Conservation (phyloP, 2,888 invertebrate genomes). For the Patella ulyssiponensis region DNA sequence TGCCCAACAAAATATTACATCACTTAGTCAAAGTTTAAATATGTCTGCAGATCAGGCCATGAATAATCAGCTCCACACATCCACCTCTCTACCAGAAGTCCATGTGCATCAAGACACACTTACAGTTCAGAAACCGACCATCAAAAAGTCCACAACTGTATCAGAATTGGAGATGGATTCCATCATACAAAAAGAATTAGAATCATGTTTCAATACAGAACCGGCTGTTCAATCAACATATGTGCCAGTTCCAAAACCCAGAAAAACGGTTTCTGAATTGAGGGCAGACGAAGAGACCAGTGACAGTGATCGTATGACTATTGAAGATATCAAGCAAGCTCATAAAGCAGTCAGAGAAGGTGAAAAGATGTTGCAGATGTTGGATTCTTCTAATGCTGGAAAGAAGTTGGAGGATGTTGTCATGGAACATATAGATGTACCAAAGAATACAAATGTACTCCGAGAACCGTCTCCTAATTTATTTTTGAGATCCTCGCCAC, state of each 20-base stretch:
- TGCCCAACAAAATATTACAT: constrained; percentile 24
- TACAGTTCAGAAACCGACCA: constrained; percentile 35
- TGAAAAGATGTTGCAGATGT: neutral
- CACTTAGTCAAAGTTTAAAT: constrained; percentile 32
- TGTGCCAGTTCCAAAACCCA: neutral
- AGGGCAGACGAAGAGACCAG: neutral
- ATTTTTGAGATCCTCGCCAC: neutral
- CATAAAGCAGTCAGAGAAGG: neutral
- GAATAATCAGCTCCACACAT: constrained; percentile 17
- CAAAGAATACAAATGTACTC: neutral
- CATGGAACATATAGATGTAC: neutral
- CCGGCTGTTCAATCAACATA: neutral
- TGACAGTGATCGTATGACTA: neutral
- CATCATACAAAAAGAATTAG: too few relatives aligned
- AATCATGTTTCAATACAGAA: neutral
- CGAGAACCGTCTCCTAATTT: neutral
- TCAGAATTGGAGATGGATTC: constrained; percentile 14
- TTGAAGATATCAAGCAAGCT: constrained; percentile 7
- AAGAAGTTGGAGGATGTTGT: neutral
- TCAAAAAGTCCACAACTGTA: constrained; percentile 27
- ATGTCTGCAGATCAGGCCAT: constrained; percentile 27
- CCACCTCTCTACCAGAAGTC: constrained; percentile 38
- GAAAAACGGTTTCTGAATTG: neutral
- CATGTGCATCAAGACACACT: constrained; percentile 35
- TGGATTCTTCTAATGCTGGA: constrained; percentile 1